Base-by-base conservation (phyloP, 2,888 invertebrate genomes). In the Lasioglossum marginatum region DNA sequence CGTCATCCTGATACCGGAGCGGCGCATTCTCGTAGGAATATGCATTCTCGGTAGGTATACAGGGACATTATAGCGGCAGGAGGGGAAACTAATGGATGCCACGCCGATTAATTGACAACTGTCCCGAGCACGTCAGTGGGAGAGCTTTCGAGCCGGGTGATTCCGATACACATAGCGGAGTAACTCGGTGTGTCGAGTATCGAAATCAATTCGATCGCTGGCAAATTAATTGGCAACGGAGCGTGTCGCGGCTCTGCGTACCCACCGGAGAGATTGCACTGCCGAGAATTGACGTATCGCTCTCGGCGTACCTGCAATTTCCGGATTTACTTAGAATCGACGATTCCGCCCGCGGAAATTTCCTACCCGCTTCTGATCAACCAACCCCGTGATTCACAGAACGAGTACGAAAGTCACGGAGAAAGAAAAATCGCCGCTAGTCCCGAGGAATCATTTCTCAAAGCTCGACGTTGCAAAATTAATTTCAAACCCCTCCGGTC, bases 161-260 rank as follows among this genome's bases (percentile, higher is more conserved):
- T 81, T 86, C 77, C 82, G 79, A 78, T 82, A 74, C 77, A 52
- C 80, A 79, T 40, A 79, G 70, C 81, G 70, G 75, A 85, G 77
- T 76, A 70, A 78, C 84, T 76, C 71, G 72, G 68, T 73, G 66
- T 43, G 85, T 70, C 86, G 85, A 82, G 86, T 85, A 87, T 87
- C 87, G 87, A 83, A 88, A 88, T 82, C 87, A 88, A 87, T 88
- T 87, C 79, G 85, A 79, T 79, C 79, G 78, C 34, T 71, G 81
- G 84, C 79, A 87, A 87, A 88, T 88, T 88, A 88, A 88, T 88
- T 88, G 85, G 85, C 87, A 86, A 87, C 79, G 77, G 81, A 87
- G 77, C 87, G 84, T 77, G 79, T 83, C 87, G 79, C 72, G 77
- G 77, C 79, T 57, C 57, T 76, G 87, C 77, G 82, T 80, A 57